A percentile compares a stretch with the other conserved stretches of the same genome.
phyloP scores from a whole-genome alignment of 2,888 invertebrate genomes.

The Campoplex nolae region DNA sequence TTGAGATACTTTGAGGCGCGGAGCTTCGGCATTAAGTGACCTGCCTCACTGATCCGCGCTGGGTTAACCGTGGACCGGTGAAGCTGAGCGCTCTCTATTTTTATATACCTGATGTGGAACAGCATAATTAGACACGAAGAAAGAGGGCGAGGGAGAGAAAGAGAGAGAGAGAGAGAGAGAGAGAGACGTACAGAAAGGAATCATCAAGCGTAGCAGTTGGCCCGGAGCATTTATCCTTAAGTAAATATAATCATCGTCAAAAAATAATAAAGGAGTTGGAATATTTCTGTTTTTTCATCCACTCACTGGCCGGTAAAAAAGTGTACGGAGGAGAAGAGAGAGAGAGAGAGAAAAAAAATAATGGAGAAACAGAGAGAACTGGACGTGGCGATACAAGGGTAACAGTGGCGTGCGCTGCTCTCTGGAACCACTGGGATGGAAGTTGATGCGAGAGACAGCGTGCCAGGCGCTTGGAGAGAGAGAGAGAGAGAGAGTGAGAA shows the following conservation, averaged over 20 bases:
- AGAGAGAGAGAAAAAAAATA: neutral
- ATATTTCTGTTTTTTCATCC: conserved; percentile 14
- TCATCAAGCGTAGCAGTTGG: conserved; percentile 10
- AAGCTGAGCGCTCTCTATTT: neutral
- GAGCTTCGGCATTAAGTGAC: neutral
- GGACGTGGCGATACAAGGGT: conserved; percentile 39
- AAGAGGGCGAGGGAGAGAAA: neutral
- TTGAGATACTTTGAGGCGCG: neutral
- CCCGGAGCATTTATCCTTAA: conserved; percentile 31
- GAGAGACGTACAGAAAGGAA: neutral
- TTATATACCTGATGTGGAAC: neutral
- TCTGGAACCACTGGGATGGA: conserved; percentile 59
- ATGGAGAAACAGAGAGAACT: neutral
- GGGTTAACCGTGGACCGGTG: neutral
- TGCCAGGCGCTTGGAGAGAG: conserved; percentile 52
- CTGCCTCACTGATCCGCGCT: neutral
- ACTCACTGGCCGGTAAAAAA: conserved; percentile 28
- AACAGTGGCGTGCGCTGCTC: conserved; percentile 8
- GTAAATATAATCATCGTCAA: conserved; percentile 43
- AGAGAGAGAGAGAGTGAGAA: conserved; percentile 1
- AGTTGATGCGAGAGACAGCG: conserved; percentile 56
- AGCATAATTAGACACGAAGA: neutral
- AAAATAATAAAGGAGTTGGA: conserved; percentile 52
- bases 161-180: neutral
- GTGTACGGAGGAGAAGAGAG: conserved; percentile 7